Percentiles rank a stretch among this genome's conserved stretches.
Conservation (phyloP, 2,797 vertebrate genomes). For the Arctocebus calabarensis region DNA sequence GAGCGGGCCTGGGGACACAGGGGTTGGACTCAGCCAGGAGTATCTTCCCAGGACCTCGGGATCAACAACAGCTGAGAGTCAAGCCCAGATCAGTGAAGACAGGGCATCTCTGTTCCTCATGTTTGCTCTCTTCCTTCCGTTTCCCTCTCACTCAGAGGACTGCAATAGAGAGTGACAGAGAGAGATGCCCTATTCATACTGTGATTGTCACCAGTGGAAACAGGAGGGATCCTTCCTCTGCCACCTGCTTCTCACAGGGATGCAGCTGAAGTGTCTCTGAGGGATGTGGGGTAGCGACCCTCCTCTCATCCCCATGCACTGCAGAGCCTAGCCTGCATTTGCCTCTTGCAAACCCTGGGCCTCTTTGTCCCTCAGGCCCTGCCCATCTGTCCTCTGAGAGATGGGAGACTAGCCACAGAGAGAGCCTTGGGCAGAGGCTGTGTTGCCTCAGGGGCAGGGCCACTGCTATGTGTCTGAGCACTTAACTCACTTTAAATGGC, state of each 20-base stretch:
- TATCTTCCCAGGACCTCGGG: slow-evolving; percentile 10
- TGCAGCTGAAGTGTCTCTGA: neutral
- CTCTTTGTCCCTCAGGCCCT: neutral
- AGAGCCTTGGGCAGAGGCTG: neutral
- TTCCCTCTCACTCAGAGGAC: neutral
- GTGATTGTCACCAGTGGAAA: neutral
- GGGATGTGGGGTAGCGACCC: neutral
- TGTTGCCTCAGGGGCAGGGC: neutral
- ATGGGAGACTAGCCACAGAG: neutral
- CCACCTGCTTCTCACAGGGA: neutral
- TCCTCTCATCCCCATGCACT: neutral
- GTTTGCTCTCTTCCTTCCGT: neutral
- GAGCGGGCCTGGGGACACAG: neutral
- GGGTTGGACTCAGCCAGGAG: neutral
- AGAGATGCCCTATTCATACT: neutral
- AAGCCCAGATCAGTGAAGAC: neutral
- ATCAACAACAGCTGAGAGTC: neutral
- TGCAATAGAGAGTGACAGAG: neutral
- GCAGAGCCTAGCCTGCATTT: neutral
- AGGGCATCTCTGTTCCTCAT: neutral
- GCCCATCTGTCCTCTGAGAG: slow-evolving; percentile 16
- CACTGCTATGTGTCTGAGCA: neutral
- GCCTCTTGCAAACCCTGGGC: neutral
- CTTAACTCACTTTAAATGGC: slow-evolving; percentile 26
- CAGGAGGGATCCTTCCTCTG: neutral